Evolutionary conservation across 1,140 invertebrate species (phyloP), one percentile per base, ranked within the genome.

Genomic region (Achroia grisella): DNA sequence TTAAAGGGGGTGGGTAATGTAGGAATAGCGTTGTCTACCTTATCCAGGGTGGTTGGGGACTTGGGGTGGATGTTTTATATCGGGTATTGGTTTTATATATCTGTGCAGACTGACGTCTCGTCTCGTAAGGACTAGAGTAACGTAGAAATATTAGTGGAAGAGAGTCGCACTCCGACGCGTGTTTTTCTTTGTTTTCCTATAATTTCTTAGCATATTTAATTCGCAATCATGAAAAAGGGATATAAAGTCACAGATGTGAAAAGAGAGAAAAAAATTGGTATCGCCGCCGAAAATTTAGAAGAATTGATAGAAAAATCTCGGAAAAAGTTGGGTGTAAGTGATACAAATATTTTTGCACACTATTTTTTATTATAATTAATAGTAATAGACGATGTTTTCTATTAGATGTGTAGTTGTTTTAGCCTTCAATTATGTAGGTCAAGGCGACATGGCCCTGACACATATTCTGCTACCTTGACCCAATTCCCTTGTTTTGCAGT

Each of bases 231-330:
- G 64, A 89, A 92, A 70, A 91, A 89, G 71, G 92, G 92, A 39
- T 93, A 90, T 60, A 93, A 93, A 87, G 89, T 93, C 14, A 91
- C 91, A 4, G 88, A 92, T 67, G 89, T 89, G 12, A 84, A 82
- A 40, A 82, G 91, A 33, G 87, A 86, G 8, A 87, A 89, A 50
- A 92, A 91, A 81, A 88, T 91, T 56, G 92, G 92, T 12, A 86
- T 93, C 5, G 91, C 91, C 12, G 91, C 91, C 39, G 87, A 88
- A 62, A 89, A 86, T 54, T 65, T 93, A 17, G 56, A 87, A 43
- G 90, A 91, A 67, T 66, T 93, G 12, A 87, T 89, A 32, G 69
- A 86, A 42, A 93, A 92, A 79, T 91, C 90, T 8, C 88, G 89
- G 42, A 69, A 73, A 39, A 93, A 93, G 70, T 88, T 93, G 56